Evolutionary conservation across 2,113 vertebrate genomes (phyloP).

Genomic region (Dipodomys stephensi): DNA sequence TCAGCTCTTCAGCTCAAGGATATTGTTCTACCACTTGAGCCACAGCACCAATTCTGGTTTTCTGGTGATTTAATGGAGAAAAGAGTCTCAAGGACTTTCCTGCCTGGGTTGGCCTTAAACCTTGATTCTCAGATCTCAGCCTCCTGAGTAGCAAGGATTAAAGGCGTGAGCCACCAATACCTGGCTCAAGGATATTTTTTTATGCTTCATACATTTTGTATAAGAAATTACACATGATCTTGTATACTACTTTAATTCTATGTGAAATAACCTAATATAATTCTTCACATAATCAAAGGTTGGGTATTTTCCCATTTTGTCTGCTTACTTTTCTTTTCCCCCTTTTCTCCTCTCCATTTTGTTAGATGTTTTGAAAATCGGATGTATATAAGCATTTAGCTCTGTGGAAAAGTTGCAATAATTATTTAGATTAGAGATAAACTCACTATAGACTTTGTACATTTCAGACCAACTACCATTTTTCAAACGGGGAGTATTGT

Average conservation of each 20-base stretch:
- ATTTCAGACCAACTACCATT: neutral
- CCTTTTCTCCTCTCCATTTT: neutral
- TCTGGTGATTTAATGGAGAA: too few relatives aligned
- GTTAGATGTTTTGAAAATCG: neutral
- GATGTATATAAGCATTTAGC: neutral
- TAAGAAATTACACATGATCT: neutral
- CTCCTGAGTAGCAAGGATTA: too few relatives aligned
- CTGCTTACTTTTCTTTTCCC: neutral
- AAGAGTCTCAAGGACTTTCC: too few relatives aligned
- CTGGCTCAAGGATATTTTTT: neutral
- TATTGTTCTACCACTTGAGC: too few relatives aligned
- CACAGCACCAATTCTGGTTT: too few relatives aligned
- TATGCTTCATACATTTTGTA: neutral
- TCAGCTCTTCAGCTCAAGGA: too few relatives aligned
- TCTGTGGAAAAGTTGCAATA: neutral
- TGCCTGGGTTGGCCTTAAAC: too few relatives aligned
- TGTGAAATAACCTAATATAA: neutral
- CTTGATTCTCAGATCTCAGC: too few relatives aligned
- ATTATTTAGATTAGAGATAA: neutral
- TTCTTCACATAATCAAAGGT: neutral
- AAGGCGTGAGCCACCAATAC: too few relatives aligned
- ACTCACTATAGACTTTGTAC: neutral
- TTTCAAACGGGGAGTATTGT: neutral
- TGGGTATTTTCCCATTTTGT: neutral
- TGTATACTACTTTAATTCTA: neutral